A percentile compares a stretch with the other conserved stretches of the same genome.
These are phyloP conservation scores for Gobiocypris rarus DNA, from an alignment of 2,113 vertebrate genomes.

Conservation along the genomic window DNA sequence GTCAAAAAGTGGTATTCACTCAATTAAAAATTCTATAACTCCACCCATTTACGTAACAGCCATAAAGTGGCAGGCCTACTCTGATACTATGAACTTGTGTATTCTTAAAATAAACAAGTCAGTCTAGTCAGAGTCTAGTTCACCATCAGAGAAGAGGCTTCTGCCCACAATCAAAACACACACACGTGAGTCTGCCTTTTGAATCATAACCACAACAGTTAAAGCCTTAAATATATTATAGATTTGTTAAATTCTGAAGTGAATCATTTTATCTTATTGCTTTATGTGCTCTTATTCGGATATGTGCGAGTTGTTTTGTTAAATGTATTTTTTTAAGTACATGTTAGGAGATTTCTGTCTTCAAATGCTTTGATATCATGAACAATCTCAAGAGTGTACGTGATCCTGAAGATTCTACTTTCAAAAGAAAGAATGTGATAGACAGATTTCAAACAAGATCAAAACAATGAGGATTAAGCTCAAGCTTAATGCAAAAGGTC, in stretches of 20 bases:
- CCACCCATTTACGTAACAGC: slow-evolving; percentile 33
- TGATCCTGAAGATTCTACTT: background rate
- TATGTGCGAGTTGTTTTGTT: background rate
- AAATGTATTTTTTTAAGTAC: too few relatives aligned
- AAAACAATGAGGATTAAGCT: background rate
- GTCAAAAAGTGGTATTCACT: too few relatives aligned
- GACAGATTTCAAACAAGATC: background rate
- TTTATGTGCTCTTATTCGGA: background rate
- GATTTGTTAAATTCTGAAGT: background rate
- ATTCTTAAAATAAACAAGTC: slow-evolving; percentile 43
- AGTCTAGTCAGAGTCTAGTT: background rate
- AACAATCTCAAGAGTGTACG: background rate
- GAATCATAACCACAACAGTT: background rate
- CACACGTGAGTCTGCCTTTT: slow-evolving; percentile 39
- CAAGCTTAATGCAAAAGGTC: background rate
- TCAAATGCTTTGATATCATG: background rate
- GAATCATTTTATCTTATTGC: background rate
- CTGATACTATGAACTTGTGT: slow-evolving; percentile 25
- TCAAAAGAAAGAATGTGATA: background rate
- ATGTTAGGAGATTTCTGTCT: background rate
- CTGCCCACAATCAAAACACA: background rate
- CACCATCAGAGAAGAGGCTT: background rate
- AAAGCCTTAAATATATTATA: too few relatives aligned
- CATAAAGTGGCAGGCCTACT: background rate
- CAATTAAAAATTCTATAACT: background rate